Evolutionary conservation across 1,140 invertebrate genomes (phyloP).

Genomic region (Diorhabda elongata): DNA sequence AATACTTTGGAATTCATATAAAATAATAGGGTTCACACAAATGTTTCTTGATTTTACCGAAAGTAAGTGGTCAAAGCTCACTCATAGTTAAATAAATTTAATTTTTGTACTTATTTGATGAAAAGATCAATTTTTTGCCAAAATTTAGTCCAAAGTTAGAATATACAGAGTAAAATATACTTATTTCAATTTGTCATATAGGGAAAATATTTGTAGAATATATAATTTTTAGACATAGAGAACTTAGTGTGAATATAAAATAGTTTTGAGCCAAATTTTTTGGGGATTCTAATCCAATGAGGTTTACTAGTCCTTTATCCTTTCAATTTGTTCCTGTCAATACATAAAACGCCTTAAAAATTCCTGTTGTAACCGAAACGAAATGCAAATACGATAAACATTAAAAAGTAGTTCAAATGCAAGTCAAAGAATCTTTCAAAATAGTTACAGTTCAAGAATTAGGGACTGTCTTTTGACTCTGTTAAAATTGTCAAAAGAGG

Average conservation of each 20-base stretch:
- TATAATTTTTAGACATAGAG: no score
- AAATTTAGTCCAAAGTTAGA: neutral
- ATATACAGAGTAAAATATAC: neutral
- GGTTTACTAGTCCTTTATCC: no score
- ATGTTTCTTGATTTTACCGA: neutral
- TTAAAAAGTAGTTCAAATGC: constrained; percentile 3
- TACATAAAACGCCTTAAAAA: no score
- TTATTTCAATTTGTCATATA: neutral
- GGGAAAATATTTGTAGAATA: no score
- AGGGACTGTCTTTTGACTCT: neutral
- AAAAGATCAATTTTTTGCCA: neutral
- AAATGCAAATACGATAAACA: neutral
- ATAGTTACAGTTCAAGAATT: neutral
- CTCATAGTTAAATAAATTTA: neutral
- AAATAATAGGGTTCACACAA: neutral
- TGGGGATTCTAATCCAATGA: no score
- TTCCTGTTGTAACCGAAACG: no score
- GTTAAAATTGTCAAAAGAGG: neutral
- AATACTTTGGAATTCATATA: constrained; percentile 14
- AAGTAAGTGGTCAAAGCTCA: neutral
- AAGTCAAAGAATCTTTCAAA: constrained; percentile 6
- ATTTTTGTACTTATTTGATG: neutral
- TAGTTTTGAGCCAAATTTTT: no score
- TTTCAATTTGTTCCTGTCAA: no score
- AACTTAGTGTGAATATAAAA: no score